A percentile compares a stretch with the other conserved stretches of the same genome.
Evolutionary conservation across 2,888 invertebrate species (phyloP).

Genomic region (Rotaria macrura): DNA sequence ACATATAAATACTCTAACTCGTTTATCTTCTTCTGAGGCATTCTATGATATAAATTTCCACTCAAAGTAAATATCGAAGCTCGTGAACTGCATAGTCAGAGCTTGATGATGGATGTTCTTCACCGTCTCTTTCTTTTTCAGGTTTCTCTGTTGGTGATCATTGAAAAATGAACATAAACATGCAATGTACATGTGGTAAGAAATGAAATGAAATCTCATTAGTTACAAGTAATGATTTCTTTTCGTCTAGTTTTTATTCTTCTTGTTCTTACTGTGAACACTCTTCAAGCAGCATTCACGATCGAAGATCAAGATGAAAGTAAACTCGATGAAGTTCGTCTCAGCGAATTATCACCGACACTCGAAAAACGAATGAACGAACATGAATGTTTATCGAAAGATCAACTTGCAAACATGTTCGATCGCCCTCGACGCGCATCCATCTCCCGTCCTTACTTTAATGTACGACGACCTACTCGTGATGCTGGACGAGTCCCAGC

Average conservation of each 20-base stretch:
- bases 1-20: too few species aligned
- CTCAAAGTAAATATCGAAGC: too few species aligned
- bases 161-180: too few species aligned
- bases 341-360: background rate
- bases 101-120: too few species aligned
- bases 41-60: too few species aligned
- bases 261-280: background rate
- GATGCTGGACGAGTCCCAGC: background rate
- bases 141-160: too few species aligned
- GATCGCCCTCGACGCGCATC: background rate
- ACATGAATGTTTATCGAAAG: background rate
- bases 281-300: background rate
- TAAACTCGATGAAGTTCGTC: background rate
- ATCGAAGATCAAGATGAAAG: background rate
- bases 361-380: background rate
- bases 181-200: background rate
- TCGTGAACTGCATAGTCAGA: too few species aligned
- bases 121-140: too few species aligned
- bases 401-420: background rate
- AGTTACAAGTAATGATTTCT: background rate
- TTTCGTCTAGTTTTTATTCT: background rate
- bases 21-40: too few species aligned
- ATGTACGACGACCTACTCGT: background rate
- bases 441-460: background rate
- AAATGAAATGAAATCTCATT: background rate